These are phyloP conservation scores for Synodontis membranacea DNA, from an alignment of 2,113 vertebrate genomes.

Conservation along the genomic window DNA sequence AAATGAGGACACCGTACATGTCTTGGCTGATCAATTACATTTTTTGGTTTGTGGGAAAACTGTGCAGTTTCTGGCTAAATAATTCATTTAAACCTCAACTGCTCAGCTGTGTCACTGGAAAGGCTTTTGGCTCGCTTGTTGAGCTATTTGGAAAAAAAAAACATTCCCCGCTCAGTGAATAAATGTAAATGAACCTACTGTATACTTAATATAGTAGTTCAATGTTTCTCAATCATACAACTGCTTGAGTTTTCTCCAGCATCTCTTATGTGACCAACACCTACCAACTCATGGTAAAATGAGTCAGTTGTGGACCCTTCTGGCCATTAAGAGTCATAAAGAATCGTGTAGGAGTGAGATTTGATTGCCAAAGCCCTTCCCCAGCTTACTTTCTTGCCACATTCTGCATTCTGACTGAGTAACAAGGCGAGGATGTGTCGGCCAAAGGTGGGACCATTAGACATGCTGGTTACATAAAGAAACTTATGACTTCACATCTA, in stretches of 20 bases:
- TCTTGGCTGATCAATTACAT: background rate
- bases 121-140: background rate
- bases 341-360: background rate
- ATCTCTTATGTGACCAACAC: background rate
- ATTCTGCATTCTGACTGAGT: background rate
- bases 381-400: background rate
- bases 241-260: background rate
- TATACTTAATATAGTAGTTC: background rate
- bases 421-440: background rate
- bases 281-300: background rate
- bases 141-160: background rate
- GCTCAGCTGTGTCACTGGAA: background rate
- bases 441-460: background rate
- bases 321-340: background rate
- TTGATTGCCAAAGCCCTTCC: conserved; percentile 10
- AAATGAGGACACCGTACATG: too few relatives aligned
- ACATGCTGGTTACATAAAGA: background rate
- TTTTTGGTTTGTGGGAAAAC: background rate
- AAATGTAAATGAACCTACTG: background rate
- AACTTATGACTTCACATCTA: background rate
- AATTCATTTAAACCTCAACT: background rate
- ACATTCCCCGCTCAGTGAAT: background rate
- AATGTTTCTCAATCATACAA: background rate
- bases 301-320: background rate
- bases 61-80: background rate